Evolutionary conservation across 1,140 invertebrate species (phyloP), one percentile per base, ranked within the genome.

Genomic region (Brachionus manjavacas): DNA sequence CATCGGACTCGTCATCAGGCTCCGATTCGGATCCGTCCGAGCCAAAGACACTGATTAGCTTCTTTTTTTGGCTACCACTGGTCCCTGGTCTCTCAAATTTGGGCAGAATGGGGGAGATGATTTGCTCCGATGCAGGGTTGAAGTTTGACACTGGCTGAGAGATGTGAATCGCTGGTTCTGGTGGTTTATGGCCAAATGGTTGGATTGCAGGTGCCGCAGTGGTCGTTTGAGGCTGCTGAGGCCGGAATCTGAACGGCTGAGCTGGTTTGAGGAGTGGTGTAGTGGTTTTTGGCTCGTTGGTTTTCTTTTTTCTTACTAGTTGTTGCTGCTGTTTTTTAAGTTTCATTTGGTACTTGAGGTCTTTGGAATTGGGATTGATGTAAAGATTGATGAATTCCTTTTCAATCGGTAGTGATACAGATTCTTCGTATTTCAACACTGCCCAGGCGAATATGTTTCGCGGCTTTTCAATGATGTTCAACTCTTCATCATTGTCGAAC

Each of bases 351-450:
- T 20, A 0, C 41, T 72, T 72, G 68, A 72, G 68, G 35, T 72
- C 68, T n/a, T 72, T 72, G 16, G 35, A 41, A 16, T 72, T 72
- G 3, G 68, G 68, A n/a, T 72, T 72, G 16, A 72, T 72, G 68
- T 72, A 72, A n/a, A 72, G 35, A 16, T 72, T 41, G 16, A 72
- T 39, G 31, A 72, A 41, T n/a, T 72, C 7, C 9, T 72, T 72
- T 72, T 72, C 68, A 0, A 72, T 14, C 12, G 16, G 25, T 0
- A 68, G 64, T 68, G 64, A 39, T 16, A 9, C 14, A 41, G 28
- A 39, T 43, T 72, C 31, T 41, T 72, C 68, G 35, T 39, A 72
- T 72, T 72, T 72, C 20, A 72, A 16, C 3, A 72, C 68, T 41
- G 35, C 68, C 68, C 68, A 72, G 2, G 68, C 11, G 16, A 72